phyloP scores from a whole-genome alignment of 2,888 invertebrate species.

The Zygaena filipendulae region DNA sequence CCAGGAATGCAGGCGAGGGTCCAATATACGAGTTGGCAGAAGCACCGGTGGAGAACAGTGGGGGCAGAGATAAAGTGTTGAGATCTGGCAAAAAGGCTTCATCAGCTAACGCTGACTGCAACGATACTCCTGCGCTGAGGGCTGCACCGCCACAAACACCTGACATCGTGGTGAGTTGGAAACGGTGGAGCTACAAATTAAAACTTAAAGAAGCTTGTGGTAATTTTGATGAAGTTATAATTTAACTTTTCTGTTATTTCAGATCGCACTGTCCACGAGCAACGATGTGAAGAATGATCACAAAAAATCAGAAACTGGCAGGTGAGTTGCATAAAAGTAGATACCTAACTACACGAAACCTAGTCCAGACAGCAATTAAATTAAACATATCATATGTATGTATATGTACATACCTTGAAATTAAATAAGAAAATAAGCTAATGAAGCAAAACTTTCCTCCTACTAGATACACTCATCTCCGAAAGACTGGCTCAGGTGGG shows the following conservation, averaged over 20 bases:
- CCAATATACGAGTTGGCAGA: slow-evolving; percentile 41
- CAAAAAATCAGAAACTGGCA: slow-evolving; percentile 18
- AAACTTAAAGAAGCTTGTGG: background rate
- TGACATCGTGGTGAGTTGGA: slow-evolving; percentile 49
- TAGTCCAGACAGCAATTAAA: too few relatives aligned
- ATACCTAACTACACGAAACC: too few relatives aligned
- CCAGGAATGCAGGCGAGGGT: slow-evolving; percentile 30
- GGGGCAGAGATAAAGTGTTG: slow-evolving; percentile 24
- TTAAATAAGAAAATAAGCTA: too few relatives aligned
- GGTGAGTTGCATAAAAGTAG: slow-evolving; percentile 16
- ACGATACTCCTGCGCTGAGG: slow-evolving; percentile 13
- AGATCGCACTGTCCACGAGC: slow-evolving; percentile 43
- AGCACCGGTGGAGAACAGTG: slow-evolving; percentile 22
- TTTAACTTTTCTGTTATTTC: slow-evolving; percentile 12
- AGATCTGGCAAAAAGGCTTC: slow-evolving; percentile 23
- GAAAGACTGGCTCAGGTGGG: slow-evolving; percentile 14
- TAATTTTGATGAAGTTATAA: too few relatives aligned
- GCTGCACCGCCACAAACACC: slow-evolving; percentile 15
- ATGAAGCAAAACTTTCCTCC: too few relatives aligned
- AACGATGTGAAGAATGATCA: slow-evolving; percentile 23
- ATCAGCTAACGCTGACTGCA: slow-evolving; percentile 17
- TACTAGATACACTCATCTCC: slow-evolving; percentile 21
- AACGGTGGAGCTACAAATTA: background rate
- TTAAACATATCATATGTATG: too few relatives aligned
- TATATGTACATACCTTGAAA: too few relatives aligned